Conservation (phyloP, 2,797 vertebrate genomes). For the Pampus argenteus region DNA sequence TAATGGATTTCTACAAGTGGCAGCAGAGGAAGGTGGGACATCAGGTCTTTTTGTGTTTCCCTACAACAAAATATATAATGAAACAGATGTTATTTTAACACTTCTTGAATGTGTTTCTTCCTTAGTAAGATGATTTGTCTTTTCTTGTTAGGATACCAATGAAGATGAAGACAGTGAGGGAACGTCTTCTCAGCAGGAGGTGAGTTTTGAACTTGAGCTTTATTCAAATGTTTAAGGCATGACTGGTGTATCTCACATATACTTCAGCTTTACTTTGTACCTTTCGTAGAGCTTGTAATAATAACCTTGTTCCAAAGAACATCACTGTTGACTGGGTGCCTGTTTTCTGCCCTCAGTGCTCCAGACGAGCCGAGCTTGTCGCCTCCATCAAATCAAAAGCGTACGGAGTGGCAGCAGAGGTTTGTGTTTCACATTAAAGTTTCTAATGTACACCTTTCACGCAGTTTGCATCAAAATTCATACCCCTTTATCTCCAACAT, state of each 20-base stretch:
- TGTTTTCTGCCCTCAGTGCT: conserved; percentile 80
- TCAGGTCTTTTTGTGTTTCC: background rate
- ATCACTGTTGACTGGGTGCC: background rate
- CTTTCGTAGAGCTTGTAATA: background rate
- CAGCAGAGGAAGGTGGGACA: conserved; percentile 71
- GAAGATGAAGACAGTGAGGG: conserved; percentile 67
- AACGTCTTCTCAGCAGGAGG: conserved; percentile 83
- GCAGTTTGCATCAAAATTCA: too few species aligned
- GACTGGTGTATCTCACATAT: background rate
- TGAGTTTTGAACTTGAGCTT: conserved; percentile 59
- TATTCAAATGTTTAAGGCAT: background rate
- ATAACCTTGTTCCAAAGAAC: background rate
- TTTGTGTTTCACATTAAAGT: conserved; percentile 64
- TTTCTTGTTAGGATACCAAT: conserved; percentile 41
- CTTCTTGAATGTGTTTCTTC: background rate
- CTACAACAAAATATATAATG: background rate
- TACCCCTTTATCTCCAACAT: too few species aligned
- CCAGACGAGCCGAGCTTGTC: conserved; percentile 86
- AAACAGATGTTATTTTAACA: background rate
- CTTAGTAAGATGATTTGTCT: background rate
- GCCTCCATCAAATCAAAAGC: conserved; percentile 92
- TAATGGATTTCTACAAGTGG: conserved; percentile 89
- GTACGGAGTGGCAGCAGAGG: conserved; percentile 87
- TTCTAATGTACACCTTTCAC: too few species aligned
- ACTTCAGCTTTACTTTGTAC: background rate